These are phyloP conservation scores for Harpalus rubripes DNA, from an alignment of 2,888 invertebrate genomes.

Conservation along the genomic window DNA sequence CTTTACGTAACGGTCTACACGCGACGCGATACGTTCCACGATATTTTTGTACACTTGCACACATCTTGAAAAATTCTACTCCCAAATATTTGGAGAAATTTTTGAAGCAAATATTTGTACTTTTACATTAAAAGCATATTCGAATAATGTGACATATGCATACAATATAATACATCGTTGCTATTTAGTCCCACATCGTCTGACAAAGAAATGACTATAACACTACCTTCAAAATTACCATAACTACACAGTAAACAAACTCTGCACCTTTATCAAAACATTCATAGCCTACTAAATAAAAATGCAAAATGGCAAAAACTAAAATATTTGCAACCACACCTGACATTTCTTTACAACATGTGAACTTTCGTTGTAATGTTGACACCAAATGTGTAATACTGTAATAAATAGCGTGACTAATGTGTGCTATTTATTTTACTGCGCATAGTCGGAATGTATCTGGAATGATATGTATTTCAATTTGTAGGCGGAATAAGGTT, in stretches of 20 bases:
- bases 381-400: constrained; percentile 24
- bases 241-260: neutral
- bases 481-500: constrained; percentile 40
- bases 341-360: constrained; percentile 19
- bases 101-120: neutral
- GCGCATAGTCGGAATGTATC: constrained; percentile 6
- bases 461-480: constrained; percentile 29
- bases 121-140: neutral
- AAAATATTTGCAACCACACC: constrained; percentile 35
- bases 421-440: neutral
- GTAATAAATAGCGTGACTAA: neutral
- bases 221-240: neutral
- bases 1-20: constrained; percentile 56
- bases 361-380: constrained; percentile 36
- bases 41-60: constrained; percentile 7
- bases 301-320: neutral
- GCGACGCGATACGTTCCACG: constrained; percentile 49
- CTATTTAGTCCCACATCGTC: neutral
- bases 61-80: neutral
- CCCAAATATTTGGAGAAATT: neutral
- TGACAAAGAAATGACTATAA: neutral
- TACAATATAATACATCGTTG: neutral
- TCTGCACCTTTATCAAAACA: neutral
- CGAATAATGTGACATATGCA: neutral
- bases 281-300: neutral